phyloP scores from a whole-genome alignment of 2,797 vertebrate genomes.

The Propithecus perrieri region DNA sequence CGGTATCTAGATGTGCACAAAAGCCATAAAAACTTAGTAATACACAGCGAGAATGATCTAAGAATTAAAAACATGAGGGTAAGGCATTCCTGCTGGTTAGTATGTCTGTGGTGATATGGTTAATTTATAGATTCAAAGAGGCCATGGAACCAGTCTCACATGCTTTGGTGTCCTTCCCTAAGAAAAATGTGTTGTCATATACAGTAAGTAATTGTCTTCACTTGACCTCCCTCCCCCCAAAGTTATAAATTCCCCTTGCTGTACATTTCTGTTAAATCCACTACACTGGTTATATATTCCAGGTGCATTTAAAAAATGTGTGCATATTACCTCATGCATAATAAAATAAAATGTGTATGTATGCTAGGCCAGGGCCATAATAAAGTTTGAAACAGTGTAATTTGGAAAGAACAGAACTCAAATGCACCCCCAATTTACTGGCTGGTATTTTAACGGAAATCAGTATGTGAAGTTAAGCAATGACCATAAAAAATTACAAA shows the following conservation, averaged over 20 bases:
- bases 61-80: slow-evolving; percentile 93
- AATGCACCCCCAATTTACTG: slow-evolving; percentile 69
- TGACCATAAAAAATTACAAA: slow-evolving; percentile 75
- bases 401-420: slow-evolving; percentile 66
- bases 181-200: slow-evolving; percentile 58
- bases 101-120: slow-evolving; percentile 90
- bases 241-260: slow-evolving; percentile 72
- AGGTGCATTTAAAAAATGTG: slow-evolving; percentile 69
- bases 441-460: slow-evolving; percentile 81
- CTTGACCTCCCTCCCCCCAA: slow-evolving; percentile 19
- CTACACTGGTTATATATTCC: slow-evolving; percentile 71
- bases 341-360: slow-evolving; percentile 62
- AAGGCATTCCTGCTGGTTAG: slow-evolving; percentile 99
- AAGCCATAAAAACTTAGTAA: slow-evolving; percentile 85
- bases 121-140: slow-evolving; percentile 90
- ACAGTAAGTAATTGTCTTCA: slow-evolving; percentile 77
- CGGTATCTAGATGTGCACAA: slow-evolving; percentile 84
- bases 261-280: slow-evolving; percentile 66
- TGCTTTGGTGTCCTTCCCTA: slow-evolving; percentile 80
- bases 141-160: slow-evolving; percentile 93
- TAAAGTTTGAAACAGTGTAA: slow-evolving; percentile 40
- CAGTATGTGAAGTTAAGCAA: slow-evolving; percentile 76
- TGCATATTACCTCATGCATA: slow-evolving; percentile 79
- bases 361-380: slow-evolving; percentile 43
- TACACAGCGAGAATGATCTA: slow-evolving; percentile 81